phyloP scores from a whole-genome alignment of 1,140 invertebrate species.

The Anadara kagoshimensis region DNA sequence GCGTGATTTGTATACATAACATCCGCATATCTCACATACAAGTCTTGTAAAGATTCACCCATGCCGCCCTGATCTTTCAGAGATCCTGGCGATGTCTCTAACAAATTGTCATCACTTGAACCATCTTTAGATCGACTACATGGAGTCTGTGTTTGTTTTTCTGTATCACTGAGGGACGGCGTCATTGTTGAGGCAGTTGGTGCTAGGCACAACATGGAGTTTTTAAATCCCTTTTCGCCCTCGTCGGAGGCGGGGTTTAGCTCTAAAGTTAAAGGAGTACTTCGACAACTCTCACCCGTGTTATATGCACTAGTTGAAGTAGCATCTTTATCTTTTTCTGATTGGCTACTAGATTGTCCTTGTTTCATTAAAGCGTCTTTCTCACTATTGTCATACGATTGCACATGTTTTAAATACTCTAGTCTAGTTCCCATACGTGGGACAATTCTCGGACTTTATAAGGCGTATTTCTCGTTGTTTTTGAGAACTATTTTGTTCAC shows the following conservation, averaged over 20 bases:
- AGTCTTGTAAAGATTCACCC: slow-evolving; percentile 67
- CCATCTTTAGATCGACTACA: slow-evolving; percentile 50
- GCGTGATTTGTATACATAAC: slow-evolving; percentile 84
- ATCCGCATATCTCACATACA: slow-evolving; percentile 71
- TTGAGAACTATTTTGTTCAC: slow-evolving; percentile 52
- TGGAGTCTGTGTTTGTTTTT: slow-evolving; percentile 70
- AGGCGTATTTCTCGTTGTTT: slow-evolving; percentile 43
- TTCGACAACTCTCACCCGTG: slow-evolving; percentile 83
- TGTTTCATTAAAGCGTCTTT: slow-evolving; percentile 2
- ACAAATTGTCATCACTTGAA: slow-evolving; percentile 57
- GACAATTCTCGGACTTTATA: slow-evolving; percentile 69
- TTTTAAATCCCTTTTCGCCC: slow-evolving; percentile 64
- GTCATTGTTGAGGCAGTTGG: slow-evolving; percentile 48
- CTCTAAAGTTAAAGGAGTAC: slow-evolving; percentile 79
- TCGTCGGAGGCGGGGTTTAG: slow-evolving; percentile 75
- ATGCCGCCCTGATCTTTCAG: slow-evolving; percentile 49
- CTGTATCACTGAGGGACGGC: slow-evolving; percentile 64
- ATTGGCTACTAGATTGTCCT: slow-evolving; percentile 39
- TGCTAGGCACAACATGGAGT: slow-evolving; percentile 70
- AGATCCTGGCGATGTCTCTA: slow-evolving; percentile 5
- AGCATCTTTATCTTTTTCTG: slow-evolving; percentile 51
- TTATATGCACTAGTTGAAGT: slow-evolving; percentile 82
- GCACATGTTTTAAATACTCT: slow-evolving; percentile 71
- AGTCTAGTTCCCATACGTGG: slow-evolving; percentile 76
- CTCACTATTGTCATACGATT: slow-evolving; percentile 36